phyloP scores from a whole-genome alignment of 2,797 vertebrate species.

The Hoplostethus mediterraneus region DNA sequence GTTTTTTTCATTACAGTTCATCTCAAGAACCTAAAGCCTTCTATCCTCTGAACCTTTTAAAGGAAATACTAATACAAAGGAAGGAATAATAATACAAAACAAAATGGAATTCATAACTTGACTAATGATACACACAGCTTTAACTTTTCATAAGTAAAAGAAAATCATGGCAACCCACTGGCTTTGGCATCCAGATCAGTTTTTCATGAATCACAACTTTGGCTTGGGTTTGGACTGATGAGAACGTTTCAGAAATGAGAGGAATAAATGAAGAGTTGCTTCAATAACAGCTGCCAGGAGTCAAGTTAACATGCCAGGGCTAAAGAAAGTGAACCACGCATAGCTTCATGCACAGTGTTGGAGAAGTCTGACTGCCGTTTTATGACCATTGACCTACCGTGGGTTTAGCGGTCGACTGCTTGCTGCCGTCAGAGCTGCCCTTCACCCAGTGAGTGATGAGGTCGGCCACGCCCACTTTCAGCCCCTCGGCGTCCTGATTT shows the following conservation, averaged over 20 bases:
- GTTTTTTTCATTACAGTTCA: background rate
- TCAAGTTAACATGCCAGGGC: background rate
- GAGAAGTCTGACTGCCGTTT: background rate
- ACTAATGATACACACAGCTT: background rate
- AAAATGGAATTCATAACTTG: no score
- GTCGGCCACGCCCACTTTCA: conserved; percentile 86
- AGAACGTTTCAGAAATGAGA: background rate
- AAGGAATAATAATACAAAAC: background rate
- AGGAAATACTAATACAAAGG: background rate
- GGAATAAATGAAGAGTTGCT: no score
- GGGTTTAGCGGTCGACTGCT: conserved; percentile 56
- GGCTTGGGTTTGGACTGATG: background rate
- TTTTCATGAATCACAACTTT: background rate
- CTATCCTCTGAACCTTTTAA: no score
- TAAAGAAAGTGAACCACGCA: background rate
- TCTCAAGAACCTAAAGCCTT: no score
- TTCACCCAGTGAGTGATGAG: conserved; percentile 88
- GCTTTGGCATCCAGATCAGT: background rate
- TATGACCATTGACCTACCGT: conserved; percentile 72
- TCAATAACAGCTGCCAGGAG: no score
- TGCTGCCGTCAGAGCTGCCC: conserved; percentile 75
- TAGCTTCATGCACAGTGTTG: no score
- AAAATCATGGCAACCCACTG: background rate
- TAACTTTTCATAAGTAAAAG: background rate
- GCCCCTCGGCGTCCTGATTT: conserved; percentile 81